Conservation (phyloP, 92 coral and sea anemone genomes). For the Heteractis magnifica region DNA sequence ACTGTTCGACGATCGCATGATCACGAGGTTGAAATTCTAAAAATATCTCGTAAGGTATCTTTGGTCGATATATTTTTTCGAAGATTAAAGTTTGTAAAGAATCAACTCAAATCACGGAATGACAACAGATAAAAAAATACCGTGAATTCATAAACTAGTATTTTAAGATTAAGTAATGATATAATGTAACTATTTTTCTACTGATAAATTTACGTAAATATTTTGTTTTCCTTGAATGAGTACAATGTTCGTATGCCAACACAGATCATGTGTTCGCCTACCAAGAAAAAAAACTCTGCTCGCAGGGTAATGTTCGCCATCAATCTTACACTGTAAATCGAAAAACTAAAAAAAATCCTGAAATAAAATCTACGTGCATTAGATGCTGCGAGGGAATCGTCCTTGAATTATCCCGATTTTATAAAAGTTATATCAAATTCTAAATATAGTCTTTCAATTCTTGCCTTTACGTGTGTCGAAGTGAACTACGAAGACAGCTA, state of each 20-base stretch:
- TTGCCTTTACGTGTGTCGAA: constrained; percentile 96
- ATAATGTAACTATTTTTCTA: constrained; percentile 9
- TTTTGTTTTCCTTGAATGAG: constrained; percentile 9
- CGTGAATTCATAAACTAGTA: background rate
- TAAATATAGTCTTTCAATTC: background rate
- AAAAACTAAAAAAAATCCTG: background rate
- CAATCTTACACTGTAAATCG: background rate
- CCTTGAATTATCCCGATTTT: no score
- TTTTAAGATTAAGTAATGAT: background rate
- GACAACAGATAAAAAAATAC: no score
- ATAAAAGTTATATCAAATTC: background rate
- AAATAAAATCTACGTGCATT: background rate
- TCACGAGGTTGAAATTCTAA: no score
- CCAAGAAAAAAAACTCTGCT: no score
- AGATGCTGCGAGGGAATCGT: background rate
- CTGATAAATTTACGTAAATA: background rate
- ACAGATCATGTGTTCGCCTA: constrained; percentile 13
- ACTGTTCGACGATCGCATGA: no score
- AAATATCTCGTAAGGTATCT: no score
- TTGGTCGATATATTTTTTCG: no score
- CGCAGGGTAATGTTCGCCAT: no score
- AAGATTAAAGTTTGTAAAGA: no score
- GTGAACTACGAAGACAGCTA: constrained; percentile 92
- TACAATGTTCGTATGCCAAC: background rate
- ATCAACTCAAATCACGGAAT: no score